Evolutionary conservation across 2,797 vertebrate genomes (phyloP).

Genomic region (Dermochelys coriacea): DNA sequence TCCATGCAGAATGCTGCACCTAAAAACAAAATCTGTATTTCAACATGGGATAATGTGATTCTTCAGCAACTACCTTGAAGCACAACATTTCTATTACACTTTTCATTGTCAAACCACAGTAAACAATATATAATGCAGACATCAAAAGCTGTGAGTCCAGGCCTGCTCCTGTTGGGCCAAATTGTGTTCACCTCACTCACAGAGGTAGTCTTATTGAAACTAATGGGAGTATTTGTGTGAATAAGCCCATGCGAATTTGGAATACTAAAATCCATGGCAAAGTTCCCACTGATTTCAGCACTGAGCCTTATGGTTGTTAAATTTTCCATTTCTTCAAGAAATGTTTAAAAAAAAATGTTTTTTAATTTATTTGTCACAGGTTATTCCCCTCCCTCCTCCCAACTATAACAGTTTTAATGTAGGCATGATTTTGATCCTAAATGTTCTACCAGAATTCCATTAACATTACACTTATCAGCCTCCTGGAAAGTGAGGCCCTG

Average conservation of each 20-base stretch:
- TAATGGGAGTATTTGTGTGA: background rate
- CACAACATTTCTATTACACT: background rate
- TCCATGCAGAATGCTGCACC: slow-evolving; percentile 75
- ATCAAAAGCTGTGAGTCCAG: background rate
- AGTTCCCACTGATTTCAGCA: background rate
- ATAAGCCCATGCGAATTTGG: background rate
- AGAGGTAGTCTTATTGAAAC: background rate
- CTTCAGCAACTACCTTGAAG: background rate
- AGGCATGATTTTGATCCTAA: background rate
- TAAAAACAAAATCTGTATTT: slow-evolving; percentile 57
- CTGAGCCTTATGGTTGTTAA: background rate
- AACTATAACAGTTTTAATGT: background rate
- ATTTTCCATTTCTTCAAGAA: background rate
- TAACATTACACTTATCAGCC: background rate
- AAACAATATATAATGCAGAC: background rate
- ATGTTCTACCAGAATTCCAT: background rate
- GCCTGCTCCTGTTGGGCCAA: background rate
- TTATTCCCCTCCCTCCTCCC: rapidly evolving
- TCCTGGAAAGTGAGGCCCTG: background rate
- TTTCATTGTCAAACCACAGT: background rate
- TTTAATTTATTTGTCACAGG: background rate
- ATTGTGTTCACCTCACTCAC: background rate
- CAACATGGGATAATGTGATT: background rate
- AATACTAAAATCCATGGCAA: background rate
- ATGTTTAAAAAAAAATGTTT: background rate